Evolutionary conservation across 2,888 invertebrate species (phyloP).

Genomic region (Metacarcinus magister): DNA sequence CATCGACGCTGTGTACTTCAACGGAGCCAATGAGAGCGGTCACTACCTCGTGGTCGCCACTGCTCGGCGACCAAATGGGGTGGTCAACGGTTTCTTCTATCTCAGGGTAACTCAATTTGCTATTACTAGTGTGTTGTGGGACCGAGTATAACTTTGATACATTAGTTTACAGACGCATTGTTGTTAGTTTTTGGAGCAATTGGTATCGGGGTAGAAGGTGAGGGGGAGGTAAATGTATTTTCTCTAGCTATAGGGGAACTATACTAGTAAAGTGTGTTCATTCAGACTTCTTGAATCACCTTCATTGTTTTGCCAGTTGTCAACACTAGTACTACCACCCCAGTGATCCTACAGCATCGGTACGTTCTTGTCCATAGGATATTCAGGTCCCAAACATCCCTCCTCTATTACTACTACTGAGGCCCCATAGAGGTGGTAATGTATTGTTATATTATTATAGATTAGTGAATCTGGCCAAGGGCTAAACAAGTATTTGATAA

Average conservation of each 20-base stretch:
- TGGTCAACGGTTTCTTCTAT: conserved; percentile 89
- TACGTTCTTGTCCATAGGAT: background rate
- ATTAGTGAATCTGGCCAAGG: no score
- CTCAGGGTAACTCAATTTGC: conserved; percentile 84
- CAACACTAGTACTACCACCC: no score
- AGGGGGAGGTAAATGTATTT: no score
- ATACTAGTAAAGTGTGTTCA: no score
- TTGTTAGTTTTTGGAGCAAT: no score
- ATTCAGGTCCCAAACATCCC: background rate
- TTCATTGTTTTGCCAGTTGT: no score
- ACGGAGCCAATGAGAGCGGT: conserved; percentile 88
- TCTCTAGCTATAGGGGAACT: no score
- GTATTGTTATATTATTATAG: no score
- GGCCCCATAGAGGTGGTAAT: no score
- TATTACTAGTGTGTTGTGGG: background rate
- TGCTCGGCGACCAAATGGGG: conserved; percentile 88
- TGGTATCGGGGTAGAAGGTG: no score
- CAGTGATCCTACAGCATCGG: background rate
- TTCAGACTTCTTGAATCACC: background rate
- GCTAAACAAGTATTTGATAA: no score
- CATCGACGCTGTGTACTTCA: conserved; percentile 92
- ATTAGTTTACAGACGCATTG: no score
- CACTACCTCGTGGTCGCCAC: conserved; percentile 89
- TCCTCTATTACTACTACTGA: background rate
- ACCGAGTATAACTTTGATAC: background rate